Conservation (phyloP, 1,140 invertebrate species). For the Conus ventricosus region DNA sequence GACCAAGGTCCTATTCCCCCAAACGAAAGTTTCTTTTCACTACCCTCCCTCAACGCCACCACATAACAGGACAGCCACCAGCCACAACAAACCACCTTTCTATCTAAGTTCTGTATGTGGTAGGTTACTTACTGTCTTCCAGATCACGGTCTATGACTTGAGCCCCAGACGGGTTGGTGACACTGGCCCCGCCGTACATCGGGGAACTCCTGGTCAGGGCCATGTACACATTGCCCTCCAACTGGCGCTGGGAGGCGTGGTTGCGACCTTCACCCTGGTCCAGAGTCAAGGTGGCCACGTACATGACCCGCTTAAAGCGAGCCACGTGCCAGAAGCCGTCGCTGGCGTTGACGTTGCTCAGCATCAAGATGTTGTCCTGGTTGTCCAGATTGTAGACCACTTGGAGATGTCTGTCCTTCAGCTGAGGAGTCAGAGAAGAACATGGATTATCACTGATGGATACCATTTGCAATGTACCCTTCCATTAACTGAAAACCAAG, state of each 20-base stretch:
- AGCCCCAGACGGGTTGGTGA: conserved; percentile 38
- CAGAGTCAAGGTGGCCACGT: conserved; percentile 91
- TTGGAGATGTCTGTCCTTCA: conserved; percentile 88
- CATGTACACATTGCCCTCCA: conserved; percentile 4
- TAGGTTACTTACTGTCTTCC: conserved; percentile 33
- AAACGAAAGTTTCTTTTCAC: no score
- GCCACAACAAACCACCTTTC: no score
- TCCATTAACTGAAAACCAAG: no score
- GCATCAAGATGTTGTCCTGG: conserved; percentile 87
- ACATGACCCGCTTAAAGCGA: conserved; percentile 86
- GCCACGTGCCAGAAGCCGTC: conserved; percentile 99
- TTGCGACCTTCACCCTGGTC: conserved; percentile 96
- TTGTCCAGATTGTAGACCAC: conserved; percentile 89
- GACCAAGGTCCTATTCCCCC: no score
- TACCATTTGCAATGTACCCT: no score
- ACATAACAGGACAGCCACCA: no score
- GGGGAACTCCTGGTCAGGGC: conserved; percentile 28
- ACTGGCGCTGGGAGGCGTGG: conserved; percentile 84
- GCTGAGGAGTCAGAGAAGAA: conserved; percentile 69
- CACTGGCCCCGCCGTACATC: conserved; percentile 54
- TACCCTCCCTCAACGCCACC: no score
- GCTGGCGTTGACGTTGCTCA: conserved; percentile 91
- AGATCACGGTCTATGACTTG: conserved; percentile 43
- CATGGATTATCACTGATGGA: no score
- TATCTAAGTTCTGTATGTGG: no score